These are phyloP conservation scores for Lucilia cuprina DNA, from an alignment of 1,140 invertebrate genomes.

Conservation along the genomic window DNA sequence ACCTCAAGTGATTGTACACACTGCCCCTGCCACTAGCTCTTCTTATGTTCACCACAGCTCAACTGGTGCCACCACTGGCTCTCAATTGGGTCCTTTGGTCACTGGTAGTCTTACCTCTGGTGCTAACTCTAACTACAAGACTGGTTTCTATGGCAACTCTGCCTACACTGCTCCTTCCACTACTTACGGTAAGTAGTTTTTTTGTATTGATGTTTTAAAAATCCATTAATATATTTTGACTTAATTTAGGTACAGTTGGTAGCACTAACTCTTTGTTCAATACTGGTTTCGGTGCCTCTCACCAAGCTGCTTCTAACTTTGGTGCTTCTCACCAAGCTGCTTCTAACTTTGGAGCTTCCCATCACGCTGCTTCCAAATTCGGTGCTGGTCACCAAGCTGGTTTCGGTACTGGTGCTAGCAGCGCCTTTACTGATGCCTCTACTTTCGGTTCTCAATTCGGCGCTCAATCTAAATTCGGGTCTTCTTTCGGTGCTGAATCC, in stretches of 20 bases:
- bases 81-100: conserved; percentile 31
- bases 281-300: conserved; percentile 15
- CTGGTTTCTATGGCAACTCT: conserved; percentile 10
- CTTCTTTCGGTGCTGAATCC: conserved; percentile 37
- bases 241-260: conserved; percentile 39
- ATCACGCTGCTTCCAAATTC: background rate
- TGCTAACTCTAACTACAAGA: conserved; percentile 44
- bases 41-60: conserved; percentile 42
- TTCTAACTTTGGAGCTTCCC: background rate
- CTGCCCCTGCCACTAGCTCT: conserved; percentile 42
- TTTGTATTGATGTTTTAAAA: background rate
- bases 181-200: background rate
- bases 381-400: background rate
- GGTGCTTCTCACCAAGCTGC: conserved; percentile 15
- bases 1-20: conserved; percentile 42
- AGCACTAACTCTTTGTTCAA: conserved; percentile 43
- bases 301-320: background rate
- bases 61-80: conserved; percentile 30
- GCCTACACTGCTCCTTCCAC: background rate
- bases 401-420: conserved; percentile 31
- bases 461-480: conserved; percentile 36
- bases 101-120: conserved; percentile 43
- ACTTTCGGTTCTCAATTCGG: conserved; percentile 5
- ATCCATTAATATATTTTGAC: background rate
- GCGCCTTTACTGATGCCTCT: conserved; percentile 26